A percentile compares a stretch with the other conserved stretches of the same genome.
phyloP scores from a whole-genome alignment of 2,113 vertebrate genomes.

The Hyaena hyaena region DNA sequence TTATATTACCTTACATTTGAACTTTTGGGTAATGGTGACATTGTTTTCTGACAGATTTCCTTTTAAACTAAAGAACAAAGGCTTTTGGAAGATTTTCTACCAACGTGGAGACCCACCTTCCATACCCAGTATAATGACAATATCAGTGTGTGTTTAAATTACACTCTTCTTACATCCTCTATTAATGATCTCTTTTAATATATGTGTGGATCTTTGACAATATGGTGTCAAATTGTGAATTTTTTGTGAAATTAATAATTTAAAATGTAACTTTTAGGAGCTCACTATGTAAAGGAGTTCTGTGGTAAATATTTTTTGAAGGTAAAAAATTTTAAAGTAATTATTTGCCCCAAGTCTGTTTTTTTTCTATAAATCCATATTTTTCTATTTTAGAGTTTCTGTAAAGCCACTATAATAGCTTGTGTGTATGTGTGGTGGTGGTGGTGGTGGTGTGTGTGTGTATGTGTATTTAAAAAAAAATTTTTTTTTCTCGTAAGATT shows the following conservation, averaged over 20 bases:
- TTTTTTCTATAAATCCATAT: neutral
- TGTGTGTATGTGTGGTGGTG: neutral
- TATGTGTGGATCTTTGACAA: neutral
- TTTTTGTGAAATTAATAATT: neutral
- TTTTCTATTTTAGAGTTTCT: neutral
- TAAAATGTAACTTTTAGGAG: slow-evolving; percentile 4
- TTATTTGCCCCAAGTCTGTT: slow-evolving; percentile 21
- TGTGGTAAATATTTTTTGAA: slow-evolving; percentile 22
- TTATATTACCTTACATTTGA: slow-evolving; percentile 2
- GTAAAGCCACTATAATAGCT: neutral
- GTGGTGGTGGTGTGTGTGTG: neutral
- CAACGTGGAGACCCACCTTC: neutral
- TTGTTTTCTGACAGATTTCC: slow-evolving; percentile 10
- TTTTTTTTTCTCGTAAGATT: neutral
- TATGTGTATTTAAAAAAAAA: neutral
- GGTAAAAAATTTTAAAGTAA: slow-evolving; percentile 9
- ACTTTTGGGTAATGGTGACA: neutral
- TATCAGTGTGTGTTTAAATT: neutral
- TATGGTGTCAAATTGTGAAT: neutral
- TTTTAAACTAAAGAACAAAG: slow-evolving; percentile 27
- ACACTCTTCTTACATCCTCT: neutral
- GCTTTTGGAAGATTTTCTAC: neutral
- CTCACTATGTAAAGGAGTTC: neutral
- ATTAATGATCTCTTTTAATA: neutral
- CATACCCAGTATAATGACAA: neutral